Base-by-base conservation (phyloP, 2,888 invertebrate species). In the Hoplodrina ambigua region DNA sequence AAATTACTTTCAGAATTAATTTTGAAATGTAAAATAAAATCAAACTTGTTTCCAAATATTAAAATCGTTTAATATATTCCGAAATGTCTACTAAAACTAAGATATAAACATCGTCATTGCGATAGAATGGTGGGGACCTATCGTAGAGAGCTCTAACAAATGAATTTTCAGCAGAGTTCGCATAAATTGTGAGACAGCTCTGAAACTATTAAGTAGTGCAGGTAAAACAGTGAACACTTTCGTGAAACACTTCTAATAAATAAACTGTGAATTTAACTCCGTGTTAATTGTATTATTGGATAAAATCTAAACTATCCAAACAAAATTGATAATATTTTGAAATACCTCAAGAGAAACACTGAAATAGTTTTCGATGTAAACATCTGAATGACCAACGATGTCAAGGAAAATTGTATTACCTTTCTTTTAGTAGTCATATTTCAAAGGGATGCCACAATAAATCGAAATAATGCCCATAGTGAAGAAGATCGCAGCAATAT, bases 401-500 rank as follows among this genome's bases (percentile, higher is more conserved):
- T 30, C 60, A 69, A 52, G 5, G n/a, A 46, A 68, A 71, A 66
- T 57, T 49, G 50, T 69, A 50, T 58, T 30, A 44, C 53, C 17
- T 55, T 49, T 61, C 37, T 37, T 70, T 65, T 75, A 60, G 46
- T 30, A 53, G 61, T 52, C 52, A 75, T 74, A 70, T 74, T 70
- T 82, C 65, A 67, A 67, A 66, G 15, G 50, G 30, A 62, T 44
- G 44, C 69, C 52, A 70, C 73, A 80, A 71, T 83, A 85, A 82
- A 84, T 85, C 84, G 75, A 79, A 78, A 69, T 65, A 85, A 81
- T 75, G 77, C 66, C 69, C 33, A 54, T 63, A 70, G 59, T 75
- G 77, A 78, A 82, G 78, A 78, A 83, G 83, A 87, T 80, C 62
- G 70, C 84, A 75, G 78, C 80, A 85, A 86, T 85, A 87, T 86